phyloP scores from a whole-genome alignment of 2,113 vertebrate genomes.

The Verasper variegatus region DNA sequence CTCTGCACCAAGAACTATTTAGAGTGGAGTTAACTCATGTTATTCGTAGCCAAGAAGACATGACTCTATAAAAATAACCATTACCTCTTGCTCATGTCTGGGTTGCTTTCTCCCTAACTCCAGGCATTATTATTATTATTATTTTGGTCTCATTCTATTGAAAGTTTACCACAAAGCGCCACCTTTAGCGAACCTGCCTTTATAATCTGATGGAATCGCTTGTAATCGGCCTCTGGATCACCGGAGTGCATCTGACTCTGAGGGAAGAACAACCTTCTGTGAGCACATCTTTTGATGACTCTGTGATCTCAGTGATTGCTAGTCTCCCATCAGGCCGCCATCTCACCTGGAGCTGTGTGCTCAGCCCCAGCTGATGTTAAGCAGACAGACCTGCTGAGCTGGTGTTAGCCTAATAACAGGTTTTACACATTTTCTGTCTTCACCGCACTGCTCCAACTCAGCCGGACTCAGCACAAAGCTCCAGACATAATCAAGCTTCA shows the following conservation, averaged over 20 bases:
- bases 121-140: background rate
- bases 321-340: slow-evolving; percentile 23
- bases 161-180: background rate
- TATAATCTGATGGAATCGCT: background rate
- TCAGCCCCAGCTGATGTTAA: slow-evolving; percentile 46
- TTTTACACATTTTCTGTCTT: slow-evolving; percentile 62
- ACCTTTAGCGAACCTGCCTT: background rate
- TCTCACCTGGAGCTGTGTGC: slow-evolving; percentile 50
- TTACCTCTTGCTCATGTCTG: slow-evolving; percentile 18
- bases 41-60: background rate
- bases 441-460: slow-evolving; percentile 65
- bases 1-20: slow-evolving; percentile 3
- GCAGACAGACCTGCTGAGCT: slow-evolving; percentile 72
- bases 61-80: background rate
- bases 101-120: background rate
- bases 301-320: slow-evolving; percentile 7
- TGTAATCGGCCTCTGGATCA: background rate
- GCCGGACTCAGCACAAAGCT: slow-evolving; percentile 72
- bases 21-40: background rate
- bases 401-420: slow-evolving; percentile 77
- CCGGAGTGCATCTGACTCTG: background rate
- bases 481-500: slow-evolving; percentile 77
- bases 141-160: background rate
- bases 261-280: background rate
- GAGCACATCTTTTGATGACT: slow-evolving; percentile 12